These are phyloP conservation scores for Eilema caniola DNA, from an alignment of 2,888 invertebrate genomes.

Conservation along the genomic window DNA sequence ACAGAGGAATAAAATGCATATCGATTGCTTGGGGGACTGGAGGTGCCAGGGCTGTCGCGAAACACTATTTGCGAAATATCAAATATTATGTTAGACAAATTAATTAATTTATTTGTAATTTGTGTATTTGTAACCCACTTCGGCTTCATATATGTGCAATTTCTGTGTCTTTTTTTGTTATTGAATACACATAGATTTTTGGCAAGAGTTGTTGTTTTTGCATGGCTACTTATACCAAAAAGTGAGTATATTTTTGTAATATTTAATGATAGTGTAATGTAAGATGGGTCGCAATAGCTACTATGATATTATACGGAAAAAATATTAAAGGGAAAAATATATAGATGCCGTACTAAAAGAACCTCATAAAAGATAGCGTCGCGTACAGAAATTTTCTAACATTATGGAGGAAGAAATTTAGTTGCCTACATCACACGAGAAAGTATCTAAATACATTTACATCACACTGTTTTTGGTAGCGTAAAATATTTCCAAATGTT, in stretches of 20 bases:
- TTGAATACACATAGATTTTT: too few relatives aligned
- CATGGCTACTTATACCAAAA: too few relatives aligned
- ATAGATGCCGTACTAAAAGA: not conserved
- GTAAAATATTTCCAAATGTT: not conserved
- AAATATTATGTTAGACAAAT: not conserved
- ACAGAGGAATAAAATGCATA: constrained; percentile 74
- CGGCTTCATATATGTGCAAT: too few relatives aligned
- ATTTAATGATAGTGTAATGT: too few relatives aligned
- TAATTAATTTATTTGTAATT: not conserved
- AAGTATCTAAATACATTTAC: not conserved
- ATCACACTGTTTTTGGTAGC: not conserved
- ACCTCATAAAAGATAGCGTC: not conserved
- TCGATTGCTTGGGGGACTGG: constrained; percentile 62
- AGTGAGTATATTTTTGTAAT: too few relatives aligned
- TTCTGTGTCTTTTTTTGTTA: too few relatives aligned
- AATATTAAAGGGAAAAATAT: not conserved
- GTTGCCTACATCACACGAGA: not conserved
- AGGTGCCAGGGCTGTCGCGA: constrained; percentile 40
- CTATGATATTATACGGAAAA: not conserved
- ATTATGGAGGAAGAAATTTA: not conserved
- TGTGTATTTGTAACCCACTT: too few relatives aligned
- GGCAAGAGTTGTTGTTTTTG: too few relatives aligned
- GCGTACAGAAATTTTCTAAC: not conserved
- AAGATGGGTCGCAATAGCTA: too few relatives aligned
- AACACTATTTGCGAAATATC: not conserved